These are phyloP conservation scores for Spilarctia lutea DNA, from an alignment of 2,888 invertebrate species.

Conservation along the genomic window DNA sequence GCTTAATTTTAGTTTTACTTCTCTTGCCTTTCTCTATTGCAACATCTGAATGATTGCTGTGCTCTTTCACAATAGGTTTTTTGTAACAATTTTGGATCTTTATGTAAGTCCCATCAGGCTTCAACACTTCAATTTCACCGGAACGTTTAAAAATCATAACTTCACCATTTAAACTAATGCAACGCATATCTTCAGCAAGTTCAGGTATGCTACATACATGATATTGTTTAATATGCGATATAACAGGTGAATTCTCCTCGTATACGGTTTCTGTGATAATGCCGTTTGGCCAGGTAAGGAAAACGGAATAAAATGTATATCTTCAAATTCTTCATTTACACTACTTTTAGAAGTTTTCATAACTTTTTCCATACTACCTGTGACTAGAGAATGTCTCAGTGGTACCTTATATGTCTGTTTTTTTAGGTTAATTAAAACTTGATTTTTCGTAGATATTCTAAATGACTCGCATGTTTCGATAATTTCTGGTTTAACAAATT, in stretches of 20 bases:
- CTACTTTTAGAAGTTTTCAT: slow-evolving; percentile 8
- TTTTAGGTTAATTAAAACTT: slow-evolving; percentile 71
- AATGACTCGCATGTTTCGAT: slow-evolving; percentile 71
- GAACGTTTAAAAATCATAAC: slow-evolving; percentile 72
- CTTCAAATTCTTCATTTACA: slow-evolving; percentile 41
- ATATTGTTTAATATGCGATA: slow-evolving; percentile 78
- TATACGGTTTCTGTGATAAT: slow-evolving; percentile 76
- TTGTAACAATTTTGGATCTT: slow-evolving; percentile 70
- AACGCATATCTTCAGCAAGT: slow-evolving; percentile 73
- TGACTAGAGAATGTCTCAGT: slow-evolving; percentile 20
- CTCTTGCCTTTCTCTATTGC: slow-evolving; percentile 68
- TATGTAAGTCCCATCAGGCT: slow-evolving; percentile 71
- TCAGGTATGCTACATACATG: slow-evolving; percentile 50
- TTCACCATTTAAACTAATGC: slow-evolving; percentile 77
- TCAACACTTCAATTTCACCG: slow-evolving; percentile 69
- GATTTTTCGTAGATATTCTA: slow-evolving; percentile 71
- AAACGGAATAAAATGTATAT: slow-evolving; percentile 66
- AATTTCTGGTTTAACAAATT: slow-evolving; percentile 53
- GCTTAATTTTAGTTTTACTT: slow-evolving; percentile 60
- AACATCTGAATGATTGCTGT: slow-evolving; percentile 55
- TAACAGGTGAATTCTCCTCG: slow-evolving; percentile 63
- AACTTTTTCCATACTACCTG: not conserved
- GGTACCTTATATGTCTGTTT: slow-evolving; percentile 64
- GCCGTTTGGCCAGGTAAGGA: slow-evolving; percentile 80
- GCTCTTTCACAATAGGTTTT: slow-evolving; percentile 40